These are phyloP conservation scores for Sinotaia quadrata DNA, from an alignment of 2,888 invertebrate genomes.

Conservation along the genomic window DNA sequence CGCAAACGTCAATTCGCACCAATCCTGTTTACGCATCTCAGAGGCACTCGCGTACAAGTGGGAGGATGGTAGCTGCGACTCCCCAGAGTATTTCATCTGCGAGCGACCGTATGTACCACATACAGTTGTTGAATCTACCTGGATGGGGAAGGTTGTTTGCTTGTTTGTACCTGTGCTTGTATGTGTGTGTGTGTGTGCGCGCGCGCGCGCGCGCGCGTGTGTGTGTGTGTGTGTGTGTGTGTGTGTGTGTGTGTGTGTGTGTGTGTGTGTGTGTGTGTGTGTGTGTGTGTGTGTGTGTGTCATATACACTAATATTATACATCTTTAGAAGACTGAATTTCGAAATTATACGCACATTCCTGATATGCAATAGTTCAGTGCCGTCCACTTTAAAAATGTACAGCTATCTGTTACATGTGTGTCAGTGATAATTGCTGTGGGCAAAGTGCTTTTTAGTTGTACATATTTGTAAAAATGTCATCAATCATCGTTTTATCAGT, in stretches of 20 bases:
- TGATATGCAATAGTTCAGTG: no score
- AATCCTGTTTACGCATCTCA: constrained; percentile 23
- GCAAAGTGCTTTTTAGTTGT: no score
- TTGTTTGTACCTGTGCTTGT: no score
- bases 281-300: no score
- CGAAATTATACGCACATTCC: background rate
- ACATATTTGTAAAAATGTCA: no score
- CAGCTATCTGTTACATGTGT: no score
- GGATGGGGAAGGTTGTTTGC: background rate
- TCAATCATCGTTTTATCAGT: no score
- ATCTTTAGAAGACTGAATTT: background rate
- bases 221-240: constrained; percentile 13
- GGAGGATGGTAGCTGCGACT: constrained; percentile 26
- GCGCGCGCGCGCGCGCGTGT: background rate
- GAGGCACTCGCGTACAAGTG: constrained; percentile 10
- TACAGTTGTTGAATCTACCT: background rate
- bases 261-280: background rate
- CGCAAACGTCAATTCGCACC: constrained; percentile 19
- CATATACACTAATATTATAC: background rate
- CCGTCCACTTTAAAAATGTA: no score
- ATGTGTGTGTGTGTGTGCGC: no score
- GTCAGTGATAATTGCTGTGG: no score
- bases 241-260: background rate
- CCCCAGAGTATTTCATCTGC: constrained; percentile 25
- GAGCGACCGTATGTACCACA: constrained; percentile 22